These are phyloP conservation scores for Neoitamus cyanurus DNA, from an alignment of 2,888 invertebrate species.

Conservation along the genomic window DNA sequence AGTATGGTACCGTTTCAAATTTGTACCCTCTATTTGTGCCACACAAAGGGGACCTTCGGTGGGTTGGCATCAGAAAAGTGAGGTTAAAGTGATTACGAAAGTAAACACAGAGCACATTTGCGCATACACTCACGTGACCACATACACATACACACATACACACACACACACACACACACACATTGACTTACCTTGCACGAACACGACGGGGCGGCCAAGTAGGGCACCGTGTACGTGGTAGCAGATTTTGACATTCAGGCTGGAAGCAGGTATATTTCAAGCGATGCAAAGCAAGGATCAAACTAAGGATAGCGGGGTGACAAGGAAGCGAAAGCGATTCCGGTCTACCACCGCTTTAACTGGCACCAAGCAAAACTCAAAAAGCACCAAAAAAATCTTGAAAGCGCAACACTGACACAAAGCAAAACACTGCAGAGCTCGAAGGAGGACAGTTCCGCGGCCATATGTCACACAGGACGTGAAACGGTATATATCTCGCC, in stretches of 20 bases:
- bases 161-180: neutral
- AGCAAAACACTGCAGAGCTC: constrained; percentile 18
- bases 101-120: neutral
- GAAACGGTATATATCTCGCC: neutral
- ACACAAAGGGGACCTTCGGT: neutral
- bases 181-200: constrained; percentile 11
- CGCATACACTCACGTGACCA: neutral
- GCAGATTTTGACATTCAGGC: constrained; percentile 22
- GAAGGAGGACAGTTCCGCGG: neutral
- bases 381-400: constrained; percentile 8
- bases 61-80: constrained; percentile 7
- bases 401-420: constrained; percentile 16
- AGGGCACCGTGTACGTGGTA: neutral
- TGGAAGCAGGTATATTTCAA: constrained; percentile 10
- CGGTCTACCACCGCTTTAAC: constrained; percentile 6
- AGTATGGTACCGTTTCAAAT: neutral
- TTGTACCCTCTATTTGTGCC: constrained; percentile 8
- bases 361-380: constrained; percentile 10
- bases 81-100: constrained; percentile 12
- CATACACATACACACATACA: neutral
- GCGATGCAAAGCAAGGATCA: neutral
- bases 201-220: neutral
- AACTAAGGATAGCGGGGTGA: neutral
- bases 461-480: constrained; percentile 30
- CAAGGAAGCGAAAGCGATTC: neutral